Evolutionary conservation across 2,888 invertebrate species (phyloP), one percentile per base, ranked within the genome.

Genomic region (Brachyopa scutellaris): DNA sequence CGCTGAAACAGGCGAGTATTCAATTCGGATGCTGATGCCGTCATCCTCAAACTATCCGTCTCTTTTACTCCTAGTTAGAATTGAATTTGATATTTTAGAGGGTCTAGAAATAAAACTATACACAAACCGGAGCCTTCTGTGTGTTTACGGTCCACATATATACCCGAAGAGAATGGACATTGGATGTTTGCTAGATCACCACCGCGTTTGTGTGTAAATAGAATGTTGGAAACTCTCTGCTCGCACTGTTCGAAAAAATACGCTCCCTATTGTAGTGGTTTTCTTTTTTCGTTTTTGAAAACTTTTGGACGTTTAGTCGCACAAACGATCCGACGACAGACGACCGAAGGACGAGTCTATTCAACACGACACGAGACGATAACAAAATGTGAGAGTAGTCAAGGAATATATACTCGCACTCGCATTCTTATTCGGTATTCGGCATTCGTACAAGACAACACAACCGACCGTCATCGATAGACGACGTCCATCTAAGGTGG

Each of bases 401-500:
- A 69, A 78, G 57, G 45, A 31, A 53, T 73, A 78, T 45, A 42
- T n/a, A n/a, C n/a, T n/a, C n/a, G n/a, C n/a, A n/a, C n/a, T n/a
- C n/a, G n/a, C n/a, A n/a, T n/a, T n/a, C n/a, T n/a, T n/a, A n/a
- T n/a, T n/a, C n/a, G n/a, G n/a, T n/a, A n/a, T n/a, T n/a, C n/a
- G n/a, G n/a, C n/a, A n/a, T n/a, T n/a, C n/a, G n/a, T n/a, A n/a
- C n/a, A n/a, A n/a, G n/a, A n/a, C 26, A 33, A 31, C 53, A 31
- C 47, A 47, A 29, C n/a, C 47, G 77, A 29, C 77, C 70, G 70
- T 76, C 78, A 78, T 49, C 47, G 47, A 61, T 57, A 55, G 51
- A 84, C 70, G 85, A 86, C 87, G 86, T 87, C 89, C 89, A 89
- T 90, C 90, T 90, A 90, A 88, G 89, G 90, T 88, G 88, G 89